A percentile compares a stretch with the other conserved stretches of the same genome.
These are phyloP conservation scores for Glyphotaelius pellucidus DNA, from an alignment of 2,888 invertebrate genomes.

Conservation along the genomic window DNA sequence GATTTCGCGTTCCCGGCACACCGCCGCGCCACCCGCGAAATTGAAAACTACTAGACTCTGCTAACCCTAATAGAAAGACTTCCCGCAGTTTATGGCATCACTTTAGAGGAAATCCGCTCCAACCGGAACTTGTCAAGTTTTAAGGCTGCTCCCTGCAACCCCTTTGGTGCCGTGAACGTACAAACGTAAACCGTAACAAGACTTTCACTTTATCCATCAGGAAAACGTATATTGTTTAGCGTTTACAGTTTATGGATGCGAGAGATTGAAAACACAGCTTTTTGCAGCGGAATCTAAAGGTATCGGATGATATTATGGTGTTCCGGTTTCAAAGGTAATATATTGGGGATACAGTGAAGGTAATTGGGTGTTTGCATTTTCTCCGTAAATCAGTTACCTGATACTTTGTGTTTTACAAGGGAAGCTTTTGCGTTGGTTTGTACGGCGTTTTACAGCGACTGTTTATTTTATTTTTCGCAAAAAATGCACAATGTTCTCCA, in stretches of 20 bases:
- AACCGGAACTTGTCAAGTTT: constrained; percentile 44
- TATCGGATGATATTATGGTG: not conserved
- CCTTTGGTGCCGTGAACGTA: constrained; percentile 18
- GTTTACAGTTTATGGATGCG: not conserved
- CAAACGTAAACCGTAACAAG: constrained; percentile 21
- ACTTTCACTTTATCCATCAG: constrained; percentile 30
- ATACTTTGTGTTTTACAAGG: not conserved
- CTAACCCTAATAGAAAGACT: constrained; percentile 37
- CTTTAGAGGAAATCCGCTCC: constrained; percentile 34
- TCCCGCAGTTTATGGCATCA: constrained; percentile 36
- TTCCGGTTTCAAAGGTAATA: not conserved
- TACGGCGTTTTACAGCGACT: too few species aligned
- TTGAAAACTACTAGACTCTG: constrained; percentile 8
- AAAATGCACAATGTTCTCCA: too few species aligned
- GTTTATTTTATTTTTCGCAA: too few species aligned
- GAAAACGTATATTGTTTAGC: not conserved
- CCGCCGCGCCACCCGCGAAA: not conserved
- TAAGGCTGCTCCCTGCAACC: constrained; percentile 39
- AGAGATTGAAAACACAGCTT: not conserved
- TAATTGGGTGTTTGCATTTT: not conserved
- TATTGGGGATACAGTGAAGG: not conserved
- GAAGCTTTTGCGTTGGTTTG: not conserved
- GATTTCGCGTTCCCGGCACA: not conserved
- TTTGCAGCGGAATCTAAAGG: not conserved
- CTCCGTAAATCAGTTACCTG: not conserved